Evolutionary conservation across 2,888 invertebrate species (phyloP), one percentile per base, ranked within the genome.

Genomic region (Trileptium ribeirensis): DNA sequence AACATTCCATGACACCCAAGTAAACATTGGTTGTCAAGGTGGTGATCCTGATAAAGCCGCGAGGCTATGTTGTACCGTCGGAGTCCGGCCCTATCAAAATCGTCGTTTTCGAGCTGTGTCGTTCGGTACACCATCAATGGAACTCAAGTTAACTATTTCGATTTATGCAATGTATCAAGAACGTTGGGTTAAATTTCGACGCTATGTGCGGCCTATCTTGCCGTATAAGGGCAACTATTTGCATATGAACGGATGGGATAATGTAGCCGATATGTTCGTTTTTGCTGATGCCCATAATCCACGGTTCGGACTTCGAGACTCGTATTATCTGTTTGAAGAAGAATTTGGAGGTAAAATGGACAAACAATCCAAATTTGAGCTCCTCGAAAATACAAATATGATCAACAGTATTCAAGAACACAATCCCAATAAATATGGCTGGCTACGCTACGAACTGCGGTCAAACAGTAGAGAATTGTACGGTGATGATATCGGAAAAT

Each of bases 151-250:
- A 8, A 70, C 8, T 34, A 70, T 70, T 34, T 31, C 33, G n/a
- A 70, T 70, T 36, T 70, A 34, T 31, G 15, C 31, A 31, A 8
- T 70, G 19, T 31, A 70, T n/a, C 34, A 36, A 36, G 39, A 38
- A 15, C 3, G 3, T 19, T 70, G 74, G 74, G 74, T 36, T 15
- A 8, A 8, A 19, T 70, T 70, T 70, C 8, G 74, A 34, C 8
- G 8, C 8, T 70, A 70, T 31, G 8, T 15, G 8, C 33, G 74
- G 8, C 74, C 33, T 15, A 31, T 70, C 8, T n/a, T 70, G 74
- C 74, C 74, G 34, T 70, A 70, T n/a, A 70, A 70, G n/a, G 74
- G 74, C 19, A 70, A 70, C 74, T 70, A 70, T 36, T 36, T 70
- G n/a, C 74, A 70, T 31, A 15, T 70, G 31, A 70, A 70, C 74